Base-by-base conservation (phyloP, 2,113 vertebrate species). In the Plectropomus leopardus region DNA sequence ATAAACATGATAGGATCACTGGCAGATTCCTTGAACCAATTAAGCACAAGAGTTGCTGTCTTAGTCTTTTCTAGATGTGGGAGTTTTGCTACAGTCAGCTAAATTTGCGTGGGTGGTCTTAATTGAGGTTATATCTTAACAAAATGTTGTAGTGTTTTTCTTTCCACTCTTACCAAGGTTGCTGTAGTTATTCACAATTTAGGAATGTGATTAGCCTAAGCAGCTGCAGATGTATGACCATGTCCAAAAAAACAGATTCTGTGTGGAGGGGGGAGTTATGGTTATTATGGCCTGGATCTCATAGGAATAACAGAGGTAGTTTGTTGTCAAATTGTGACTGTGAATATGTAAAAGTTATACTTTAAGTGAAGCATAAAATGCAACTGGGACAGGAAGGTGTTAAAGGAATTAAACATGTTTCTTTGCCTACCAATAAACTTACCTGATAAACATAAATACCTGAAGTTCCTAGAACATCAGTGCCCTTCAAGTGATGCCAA, bases 151-250 rank as follows among this genome's bases (percentile, higher is more conserved):
- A 57, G 48, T 76, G 24, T 79, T 74, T 84, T 77, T 69, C 53
- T 76, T 68, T 80, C 54, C 80, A 78, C 87, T 65, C 72, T 82
- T 70, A 82, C 71, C 79, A 84, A 82, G 72, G 75, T 83, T 88
- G 82, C 83, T 84, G 84, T 72, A 81, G 72, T 78, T 87, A 60
- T 81, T 91, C 76, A 87, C 73, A 83, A 87, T 79, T 82, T 34
- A 89, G 89, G 78, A 90, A 88, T 90, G 84, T 80, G 90, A 91
- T 78, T 76, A 86, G 75, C 63, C 77, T 78, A 69, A 81, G 82
- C 87, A 73, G 85, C 87, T 80, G 83, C 78, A 76, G 72, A 85
- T 91, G 78, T 78, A 72, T 50, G 23, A n/a, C 7, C 6, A 5
- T 66, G 67, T 81, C 85, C 61, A 44, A 72, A 89, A n/a, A 67